Evolutionary conservation across 2,888 invertebrate genomes (phyloP).

Genomic region (Conchocele bisecta): DNA sequence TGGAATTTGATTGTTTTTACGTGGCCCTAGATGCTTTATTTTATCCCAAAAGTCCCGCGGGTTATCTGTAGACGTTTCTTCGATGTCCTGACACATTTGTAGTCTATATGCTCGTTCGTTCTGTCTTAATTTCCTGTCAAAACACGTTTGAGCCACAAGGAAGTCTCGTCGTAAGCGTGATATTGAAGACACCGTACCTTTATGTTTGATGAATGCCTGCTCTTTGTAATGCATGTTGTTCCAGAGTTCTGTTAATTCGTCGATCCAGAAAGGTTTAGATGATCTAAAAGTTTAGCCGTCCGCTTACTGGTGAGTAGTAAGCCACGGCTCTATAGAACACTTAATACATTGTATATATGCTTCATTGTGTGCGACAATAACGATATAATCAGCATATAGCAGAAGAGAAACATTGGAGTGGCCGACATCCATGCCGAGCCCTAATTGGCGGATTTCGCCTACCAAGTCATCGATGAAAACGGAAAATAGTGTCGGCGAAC

Average conservation of each 20-base stretch:
- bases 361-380: conserved; percentile 1
- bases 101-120: neutral
- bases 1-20: neutral
- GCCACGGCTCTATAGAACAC: too few relatives aligned
- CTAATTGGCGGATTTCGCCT: conserved; percentile 23
- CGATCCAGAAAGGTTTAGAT: too few relatives aligned
- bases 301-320: too few relatives aligned
- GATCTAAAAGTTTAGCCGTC: too few relatives aligned
- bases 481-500: conserved; percentile 32
- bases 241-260: too few relatives aligned
- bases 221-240: too few relatives aligned
- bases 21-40: conserved; percentile 1
- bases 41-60: neutral
- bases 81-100: neutral
- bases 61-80: neutral
- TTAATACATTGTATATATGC: conserved; percentile 3
- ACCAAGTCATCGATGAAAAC: conserved; percentile 19
- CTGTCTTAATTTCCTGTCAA: neutral
- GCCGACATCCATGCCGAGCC: conserved; percentile 16
- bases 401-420: conserved; percentile 8
- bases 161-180: too few relatives aligned
- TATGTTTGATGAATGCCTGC: too few relatives aligned
- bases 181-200: too few relatives aligned
- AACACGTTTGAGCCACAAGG: neutral
- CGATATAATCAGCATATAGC: conserved; percentile 30